These are phyloP conservation scores for Helogale parvula DNA, from an alignment of 2,113 vertebrate genomes.

Conservation along the genomic window DNA sequence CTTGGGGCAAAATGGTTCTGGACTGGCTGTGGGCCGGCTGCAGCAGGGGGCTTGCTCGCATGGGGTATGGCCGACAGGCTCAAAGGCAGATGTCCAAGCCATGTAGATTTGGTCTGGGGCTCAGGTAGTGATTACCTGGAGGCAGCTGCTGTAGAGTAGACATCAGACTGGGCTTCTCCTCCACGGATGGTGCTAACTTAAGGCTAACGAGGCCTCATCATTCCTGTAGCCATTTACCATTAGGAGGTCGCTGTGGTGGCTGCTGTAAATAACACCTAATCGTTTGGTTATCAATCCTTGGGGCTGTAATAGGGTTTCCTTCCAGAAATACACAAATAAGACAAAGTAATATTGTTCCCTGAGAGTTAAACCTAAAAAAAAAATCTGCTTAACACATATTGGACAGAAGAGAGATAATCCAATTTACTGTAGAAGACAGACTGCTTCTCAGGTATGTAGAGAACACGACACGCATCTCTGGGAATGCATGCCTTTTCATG, in stretches of 20 bases:
- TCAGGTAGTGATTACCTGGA: not conserved
- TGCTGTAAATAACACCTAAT: not conserved
- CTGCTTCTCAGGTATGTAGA: not conserved
- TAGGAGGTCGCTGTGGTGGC: not conserved
- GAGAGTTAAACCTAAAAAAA: not conserved
- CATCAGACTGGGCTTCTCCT: not conserved
- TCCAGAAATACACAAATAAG: not conserved
- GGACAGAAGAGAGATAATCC: not conserved
- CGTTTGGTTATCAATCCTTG: not conserved
- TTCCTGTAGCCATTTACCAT: not conserved
- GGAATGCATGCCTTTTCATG: not conserved
- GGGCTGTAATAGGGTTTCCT: not conserved
- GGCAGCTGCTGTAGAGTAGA: not conserved
- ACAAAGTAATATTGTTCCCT: not conserved
- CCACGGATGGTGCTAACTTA: not conserved
- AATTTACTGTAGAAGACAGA: not conserved
- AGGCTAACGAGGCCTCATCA: not conserved
- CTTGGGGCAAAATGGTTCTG: not conserved
- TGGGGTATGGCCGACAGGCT: not conserved
- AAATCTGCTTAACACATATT: not conserved
- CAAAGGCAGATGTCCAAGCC: not conserved
- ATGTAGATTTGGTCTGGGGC: not conserved
- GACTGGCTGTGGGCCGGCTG: not conserved
- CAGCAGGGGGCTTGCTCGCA: not conserved
- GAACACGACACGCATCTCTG: not conserved